A percentile compares a stretch with the other conserved stretches of the same genome.
phyloP scores from a whole-genome alignment of 2,797 vertebrate species.

The Garrulus glandarius region DNA sequence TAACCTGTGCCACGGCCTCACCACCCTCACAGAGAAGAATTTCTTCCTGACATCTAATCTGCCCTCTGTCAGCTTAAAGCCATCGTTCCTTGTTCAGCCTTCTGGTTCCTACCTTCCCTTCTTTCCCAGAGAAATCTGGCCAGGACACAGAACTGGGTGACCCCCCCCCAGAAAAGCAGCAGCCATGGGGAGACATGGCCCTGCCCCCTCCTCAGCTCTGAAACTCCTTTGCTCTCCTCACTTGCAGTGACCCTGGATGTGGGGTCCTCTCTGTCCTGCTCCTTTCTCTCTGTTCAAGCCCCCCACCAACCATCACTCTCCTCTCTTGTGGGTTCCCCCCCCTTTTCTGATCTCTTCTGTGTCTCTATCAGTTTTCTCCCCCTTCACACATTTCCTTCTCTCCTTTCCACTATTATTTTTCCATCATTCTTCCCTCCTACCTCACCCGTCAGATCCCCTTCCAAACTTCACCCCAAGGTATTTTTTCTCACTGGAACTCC shows the following conservation, averaged over 20 bases:
- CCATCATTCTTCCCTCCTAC: neutral
- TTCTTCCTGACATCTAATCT: neutral
- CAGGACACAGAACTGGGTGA: neutral
- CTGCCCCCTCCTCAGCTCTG: neutral
- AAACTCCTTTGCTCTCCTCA: neutral
- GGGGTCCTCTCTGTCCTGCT: neutral
- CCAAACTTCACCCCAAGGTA: neutral
- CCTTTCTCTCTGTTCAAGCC: neutral
- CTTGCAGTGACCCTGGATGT: too few relatives aligned
- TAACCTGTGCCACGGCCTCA: neutral
- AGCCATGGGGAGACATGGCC: neutral
- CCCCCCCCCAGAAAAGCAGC: neutral
- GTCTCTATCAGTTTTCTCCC: neutral
- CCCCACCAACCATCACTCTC: neutral
- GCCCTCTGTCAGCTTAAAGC: neutral
- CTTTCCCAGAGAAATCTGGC: neutral
- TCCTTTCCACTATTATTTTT: neutral
- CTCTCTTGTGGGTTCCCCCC: fast-evolving
- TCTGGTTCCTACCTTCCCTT: neutral
- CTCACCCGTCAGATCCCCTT: neutral
- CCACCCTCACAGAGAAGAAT: neutral
- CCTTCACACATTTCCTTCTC: neutral
- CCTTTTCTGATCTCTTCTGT: neutral
- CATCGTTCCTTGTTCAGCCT: neutral
- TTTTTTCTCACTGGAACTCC: neutral